Evolutionary conservation across 2,888 invertebrate species (phyloP), one percentile per base, ranked within the genome.

Genomic region (Abrostola triplasia): DNA sequence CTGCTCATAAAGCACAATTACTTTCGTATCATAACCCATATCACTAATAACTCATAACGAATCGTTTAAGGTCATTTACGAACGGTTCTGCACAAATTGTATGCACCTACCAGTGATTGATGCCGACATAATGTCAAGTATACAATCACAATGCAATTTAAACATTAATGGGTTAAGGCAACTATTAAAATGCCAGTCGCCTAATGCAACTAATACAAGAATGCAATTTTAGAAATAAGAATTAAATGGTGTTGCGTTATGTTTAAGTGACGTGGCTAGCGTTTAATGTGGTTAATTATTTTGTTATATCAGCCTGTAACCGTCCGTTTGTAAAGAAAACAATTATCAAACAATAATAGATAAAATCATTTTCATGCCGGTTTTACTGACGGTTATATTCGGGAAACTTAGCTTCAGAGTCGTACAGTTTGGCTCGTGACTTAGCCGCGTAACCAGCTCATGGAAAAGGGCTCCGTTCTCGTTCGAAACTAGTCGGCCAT

Each of bases 141-240:
- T 48, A 57, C 66, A 79, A 75, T 70, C 70, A 73, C 65, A 73
- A 70, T 67, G 75, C 77, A 79, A 79, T 77, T 67, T 64, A 47
- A 67, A 47, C 36, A 13, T 66, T 77, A 67, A 73, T 77, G 62
- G 80, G 79, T 79, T 75, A 79, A 79, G 77, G 79, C 62, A 38
- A 70, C 42, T 62, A 66, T 73, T 79, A 76, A 63, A 79, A 78
- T 64, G 77, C 37, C 56, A 63, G 41, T 0, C 38, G 10, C 41
- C 54, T 47, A 68, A 63, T 64, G 61, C 41, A 52, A 44, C 36
- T 67, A 60, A 63, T 55, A 52, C 35, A 40, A 48, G 59, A 77
- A 63, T 73, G 64, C 42, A 64, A 65, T 73, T 70, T 73, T 64
- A 56, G 47, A 54, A 54, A 57, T 57, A 54, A 37, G 35, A 64